A percentile compares a stretch with the other conserved stretches of the same genome.
Evolutionary conservation across 2,888 invertebrate species (phyloP).

Genomic region (Idaea aversata): DNA sequence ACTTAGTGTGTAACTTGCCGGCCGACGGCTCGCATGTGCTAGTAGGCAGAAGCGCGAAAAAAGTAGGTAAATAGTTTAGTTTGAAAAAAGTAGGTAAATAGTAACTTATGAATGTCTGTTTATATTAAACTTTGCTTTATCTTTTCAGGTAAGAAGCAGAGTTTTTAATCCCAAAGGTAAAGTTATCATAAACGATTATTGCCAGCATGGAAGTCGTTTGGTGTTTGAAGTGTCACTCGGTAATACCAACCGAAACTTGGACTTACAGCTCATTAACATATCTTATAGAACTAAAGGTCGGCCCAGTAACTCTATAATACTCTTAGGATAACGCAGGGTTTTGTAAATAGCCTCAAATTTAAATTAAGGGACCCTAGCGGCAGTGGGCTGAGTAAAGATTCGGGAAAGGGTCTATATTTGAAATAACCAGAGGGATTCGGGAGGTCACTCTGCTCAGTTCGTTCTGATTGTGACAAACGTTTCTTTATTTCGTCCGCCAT

Average conservation of each 20-base stretch:
- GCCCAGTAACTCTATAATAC: constrained; percentile 27
- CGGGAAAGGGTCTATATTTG: neutral
- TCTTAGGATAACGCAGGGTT: constrained; percentile 17
- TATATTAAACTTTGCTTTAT: constrained; percentile 1
- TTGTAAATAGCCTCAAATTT: constrained; percentile 28
- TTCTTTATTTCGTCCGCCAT: neutral
- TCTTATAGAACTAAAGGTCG: constrained; percentile 35
- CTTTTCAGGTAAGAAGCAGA: constrained; percentile 15
- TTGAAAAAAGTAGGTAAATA: too few relatives aligned
- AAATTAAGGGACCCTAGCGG: constrained; percentile 21
- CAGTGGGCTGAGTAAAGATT: neutral
- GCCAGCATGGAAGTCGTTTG: constrained; percentile 14
- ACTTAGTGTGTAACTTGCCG: too few relatives aligned
- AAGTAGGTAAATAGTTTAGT: too few relatives aligned
- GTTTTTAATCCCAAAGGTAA: neutral
- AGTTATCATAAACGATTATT: neutral
- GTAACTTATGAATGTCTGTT: neutral
- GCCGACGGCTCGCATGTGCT: too few relatives aligned
- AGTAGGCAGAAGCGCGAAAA: too few relatives aligned
- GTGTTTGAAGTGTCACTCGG: constrained; percentile 30
- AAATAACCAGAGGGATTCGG: neutral
- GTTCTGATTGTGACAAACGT: neutral
- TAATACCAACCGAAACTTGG: constrained; percentile 20
- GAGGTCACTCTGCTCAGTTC: neutral
- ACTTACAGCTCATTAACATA: constrained; percentile 35